Evolutionary conservation across 1,140 invertebrate species (phyloP).

Genomic region (Mactra quadrangularis): DNA sequence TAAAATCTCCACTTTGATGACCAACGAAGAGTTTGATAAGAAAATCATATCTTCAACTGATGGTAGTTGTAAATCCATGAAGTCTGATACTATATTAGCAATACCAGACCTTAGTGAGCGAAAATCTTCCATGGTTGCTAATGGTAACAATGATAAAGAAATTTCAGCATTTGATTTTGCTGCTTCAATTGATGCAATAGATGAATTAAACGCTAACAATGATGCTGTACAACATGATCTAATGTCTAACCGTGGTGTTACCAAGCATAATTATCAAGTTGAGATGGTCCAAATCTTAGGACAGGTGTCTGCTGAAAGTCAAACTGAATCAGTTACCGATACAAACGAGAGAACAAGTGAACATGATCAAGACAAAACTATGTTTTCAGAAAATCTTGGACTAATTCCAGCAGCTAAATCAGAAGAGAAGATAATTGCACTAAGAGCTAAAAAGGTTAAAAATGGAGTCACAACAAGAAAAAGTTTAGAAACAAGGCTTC

Average conservation of each 20-base stretch:
- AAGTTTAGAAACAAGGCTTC: conserved; percentile 3
- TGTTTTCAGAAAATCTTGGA: conserved; percentile 56
- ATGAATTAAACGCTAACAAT: too few species aligned
- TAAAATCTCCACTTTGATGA: neutral
- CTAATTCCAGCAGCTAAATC: conserved; percentile 47
- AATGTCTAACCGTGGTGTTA: too few species aligned
- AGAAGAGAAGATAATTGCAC: conserved; percentile 29
- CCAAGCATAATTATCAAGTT: too few species aligned
- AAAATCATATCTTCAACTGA: neutral
- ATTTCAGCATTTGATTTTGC: too few species aligned
- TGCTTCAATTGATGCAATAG: too few species aligned
- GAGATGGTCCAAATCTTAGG: too few species aligned
- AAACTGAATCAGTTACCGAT: too few species aligned
- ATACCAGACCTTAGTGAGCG: neutral
- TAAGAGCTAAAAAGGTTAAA: conserved; percentile 15
- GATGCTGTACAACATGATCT: too few species aligned
- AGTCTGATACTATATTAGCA: conserved; percentile 20
- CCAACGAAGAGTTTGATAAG: neutral
- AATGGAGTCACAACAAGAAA: conserved; percentile 48
- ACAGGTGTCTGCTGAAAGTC: too few species aligned
- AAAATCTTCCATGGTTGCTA: neutral
- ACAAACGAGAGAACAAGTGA: neutral
- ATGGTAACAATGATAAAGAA: too few species aligned
- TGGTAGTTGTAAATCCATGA: neutral
- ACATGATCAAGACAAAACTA: conserved; percentile 43